These are phyloP conservation scores for Pseudomugil tenellus DNA, from an alignment of 2,797 vertebrate genomes.

Conservation along the genomic window DNA sequence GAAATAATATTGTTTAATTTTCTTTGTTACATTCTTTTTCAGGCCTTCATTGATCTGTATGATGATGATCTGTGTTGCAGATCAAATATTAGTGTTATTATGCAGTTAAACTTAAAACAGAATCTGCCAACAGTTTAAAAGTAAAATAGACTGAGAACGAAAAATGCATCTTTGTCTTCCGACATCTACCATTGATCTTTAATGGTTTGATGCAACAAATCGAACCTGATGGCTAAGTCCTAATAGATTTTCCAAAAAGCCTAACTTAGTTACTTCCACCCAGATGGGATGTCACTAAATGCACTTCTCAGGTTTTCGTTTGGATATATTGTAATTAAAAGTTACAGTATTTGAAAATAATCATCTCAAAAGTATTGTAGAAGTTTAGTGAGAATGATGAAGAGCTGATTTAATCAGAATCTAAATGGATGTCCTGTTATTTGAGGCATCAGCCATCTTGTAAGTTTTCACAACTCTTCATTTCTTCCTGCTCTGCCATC, in stretches of 20 bases:
- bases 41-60: not conserved
- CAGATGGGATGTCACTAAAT: not conserved
- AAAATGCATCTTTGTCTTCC: not conserved
- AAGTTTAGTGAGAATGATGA: slow-evolving; percentile 4
- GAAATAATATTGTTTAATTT: not conserved
- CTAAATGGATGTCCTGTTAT: not conserved
- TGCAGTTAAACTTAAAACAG: slow-evolving; percentile 8
- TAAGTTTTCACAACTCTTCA: not conserved
- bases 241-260: not conserved
- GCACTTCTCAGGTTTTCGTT: not conserved
- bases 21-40: not conserved
- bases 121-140: slow-evolving; percentile 14
- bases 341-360: not conserved
- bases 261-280: not conserved
- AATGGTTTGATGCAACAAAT: slow-evolving; percentile 2
- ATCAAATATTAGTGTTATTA: too few relatives aligned
- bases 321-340: too few relatives aligned
- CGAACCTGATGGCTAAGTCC: not conserved
- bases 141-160: not conserved
- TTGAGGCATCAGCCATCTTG: slow-evolving; percentile 27
- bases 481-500: slow-evolving; percentile 38
- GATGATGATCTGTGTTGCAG: not conserved
- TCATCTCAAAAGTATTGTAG: slow-evolving; percentile 8
- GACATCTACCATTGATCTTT: not conserved
- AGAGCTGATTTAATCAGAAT: slow-evolving; percentile 19